Percentiles rank a stretch among this genome's conserved stretches.
Conservation (phyloP, 2,888 invertebrate species). For the Amblyjoppa fuscipennis region DNA sequence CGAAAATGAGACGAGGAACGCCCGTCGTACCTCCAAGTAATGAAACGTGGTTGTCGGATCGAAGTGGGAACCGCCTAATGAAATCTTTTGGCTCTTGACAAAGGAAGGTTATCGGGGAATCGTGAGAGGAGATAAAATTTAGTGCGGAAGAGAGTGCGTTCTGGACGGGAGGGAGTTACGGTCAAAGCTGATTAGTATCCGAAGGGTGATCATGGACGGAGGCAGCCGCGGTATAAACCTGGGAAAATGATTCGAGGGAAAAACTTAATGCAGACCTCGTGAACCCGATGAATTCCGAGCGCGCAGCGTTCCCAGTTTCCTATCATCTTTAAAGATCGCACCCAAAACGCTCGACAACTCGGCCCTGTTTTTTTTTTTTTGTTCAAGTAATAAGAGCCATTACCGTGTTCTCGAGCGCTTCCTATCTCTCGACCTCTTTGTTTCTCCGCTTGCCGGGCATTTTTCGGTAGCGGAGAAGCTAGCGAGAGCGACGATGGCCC, state of each 20-base stretch:
- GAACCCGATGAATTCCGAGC: background rate
- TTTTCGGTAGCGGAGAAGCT: conserved; percentile 26
- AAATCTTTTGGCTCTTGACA: conserved; percentile 41
- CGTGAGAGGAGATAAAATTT: conserved; percentile 37
- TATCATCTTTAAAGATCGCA: conserved; percentile 21
- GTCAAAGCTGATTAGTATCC: conserved; percentile 30
- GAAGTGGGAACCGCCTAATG: conserved; percentile 42
- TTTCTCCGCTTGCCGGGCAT: conserved; percentile 29
- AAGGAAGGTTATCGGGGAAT: conserved; percentile 13
- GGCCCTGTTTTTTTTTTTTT: background rate
- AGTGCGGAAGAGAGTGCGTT: conserved; percentile 18
- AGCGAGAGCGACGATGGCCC: conserved; percentile 1
- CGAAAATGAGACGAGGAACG: conserved; percentile 27
- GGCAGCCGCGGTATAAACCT: background rate
- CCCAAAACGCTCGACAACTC: conserved; percentile 2
- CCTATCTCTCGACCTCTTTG: conserved; percentile 10
- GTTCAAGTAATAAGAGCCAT: conserved; percentile 27
- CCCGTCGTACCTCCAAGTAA: conserved; percentile 25
- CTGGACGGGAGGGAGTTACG: background rate
- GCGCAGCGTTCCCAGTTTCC: background rate
- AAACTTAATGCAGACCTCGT: background rate
- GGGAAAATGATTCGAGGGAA: background rate
- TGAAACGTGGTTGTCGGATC: conserved; percentile 45
- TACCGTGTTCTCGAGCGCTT: background rate
- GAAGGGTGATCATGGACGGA: conserved; percentile 1